phyloP scores from a whole-genome alignment of 2,797 vertebrate genomes.

The Pantherophis alleghaniensis region DNA sequence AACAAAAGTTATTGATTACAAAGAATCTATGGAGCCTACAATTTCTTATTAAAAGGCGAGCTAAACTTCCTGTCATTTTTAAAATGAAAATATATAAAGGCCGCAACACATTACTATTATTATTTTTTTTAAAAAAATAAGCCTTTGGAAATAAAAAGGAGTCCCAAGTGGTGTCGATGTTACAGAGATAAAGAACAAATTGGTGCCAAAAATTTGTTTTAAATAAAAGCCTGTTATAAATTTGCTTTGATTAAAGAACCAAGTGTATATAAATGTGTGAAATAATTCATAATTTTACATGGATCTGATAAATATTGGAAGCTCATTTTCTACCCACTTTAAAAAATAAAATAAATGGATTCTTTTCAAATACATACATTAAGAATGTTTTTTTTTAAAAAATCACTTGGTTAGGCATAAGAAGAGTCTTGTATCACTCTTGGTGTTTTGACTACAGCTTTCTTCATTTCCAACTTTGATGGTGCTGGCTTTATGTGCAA shows the following conservation, averaged over 20 bases:
- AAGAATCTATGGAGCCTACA: not conserved
- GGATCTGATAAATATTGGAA: not conserved
- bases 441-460: not conserved
- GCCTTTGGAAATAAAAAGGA: slow-evolving; percentile 34
- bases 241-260: slow-evolving; percentile 44
- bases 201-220: slow-evolving; percentile 50
- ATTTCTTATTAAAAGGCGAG: slow-evolving; percentile 25
- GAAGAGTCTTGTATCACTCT: not conserved
- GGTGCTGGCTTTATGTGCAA: not conserved
- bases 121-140: slow-evolving; percentile 22
- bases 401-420: not conserved
- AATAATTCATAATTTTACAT: slow-evolving; percentile 42
- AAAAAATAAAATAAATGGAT: not conserved
- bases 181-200: slow-evolving; percentile 42
- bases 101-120: not conserved
- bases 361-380: not conserved
- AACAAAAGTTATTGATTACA: not conserved
- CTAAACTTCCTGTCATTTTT: slow-evolving; percentile 35
- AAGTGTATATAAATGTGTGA: slow-evolving; percentile 14
- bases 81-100: slow-evolving; percentile 37
- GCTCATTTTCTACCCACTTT: not conserved
- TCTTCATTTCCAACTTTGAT: not conserved
- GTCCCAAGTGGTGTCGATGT: slow-evolving; percentile 50
- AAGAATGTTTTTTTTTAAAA: not conserved
- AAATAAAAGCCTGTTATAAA: slow-evolving; percentile 39